Evolutionary conservation across 2,113 vertebrate genomes (phyloP), one percentile per base, ranked within the genome.

Genomic region (Phoxinus phoxinus): DNA sequence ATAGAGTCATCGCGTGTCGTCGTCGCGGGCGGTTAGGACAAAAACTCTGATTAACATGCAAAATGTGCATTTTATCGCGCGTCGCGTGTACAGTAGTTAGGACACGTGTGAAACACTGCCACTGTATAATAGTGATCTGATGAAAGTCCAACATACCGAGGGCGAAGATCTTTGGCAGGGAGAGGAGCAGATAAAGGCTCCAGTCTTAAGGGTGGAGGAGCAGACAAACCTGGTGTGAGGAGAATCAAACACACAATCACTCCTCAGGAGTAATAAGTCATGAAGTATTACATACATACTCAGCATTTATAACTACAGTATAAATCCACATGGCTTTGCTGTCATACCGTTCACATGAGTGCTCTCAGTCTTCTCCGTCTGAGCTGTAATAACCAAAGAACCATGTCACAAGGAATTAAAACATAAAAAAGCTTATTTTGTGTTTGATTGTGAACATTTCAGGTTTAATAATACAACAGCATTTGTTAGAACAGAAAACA

Each of bases 101-200:
- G n/a, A n/a, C n/a, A n/a, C n/a, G n/a, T n/a, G n/a, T n/a, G 37
- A 41, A 41, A 41, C 37, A 37, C 37, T 37, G 37, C 37, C 37
- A 37, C 37, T 41, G 37, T 41, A 8, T 15, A 67, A 41, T 81
- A 23, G 10, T 35, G n/a, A 78, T 17, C 21, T 46, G 19, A 59
- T 25, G 6, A 3, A 46, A 58, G 2, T 59, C 10, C 41, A 63
- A 73, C 6, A 46, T 93, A 95, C 95, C 94, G 89, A 58, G 95
- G 95, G 1, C 86, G 86, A 13, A 88, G 81, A 67, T 94, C 94
- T 93, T 92, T 94, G 15, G 87, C 30, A 8, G 87, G 79, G 3
- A 88, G 89, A 35, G 88, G 89, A 44, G 89, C 83, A 41, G 84
- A 32, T 46, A 89, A 81, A 27, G 77, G 71, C 71, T 63, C 75